phyloP scores from a whole-genome alignment of 2,797 vertebrate species.

The Parambassis ranga region DNA sequence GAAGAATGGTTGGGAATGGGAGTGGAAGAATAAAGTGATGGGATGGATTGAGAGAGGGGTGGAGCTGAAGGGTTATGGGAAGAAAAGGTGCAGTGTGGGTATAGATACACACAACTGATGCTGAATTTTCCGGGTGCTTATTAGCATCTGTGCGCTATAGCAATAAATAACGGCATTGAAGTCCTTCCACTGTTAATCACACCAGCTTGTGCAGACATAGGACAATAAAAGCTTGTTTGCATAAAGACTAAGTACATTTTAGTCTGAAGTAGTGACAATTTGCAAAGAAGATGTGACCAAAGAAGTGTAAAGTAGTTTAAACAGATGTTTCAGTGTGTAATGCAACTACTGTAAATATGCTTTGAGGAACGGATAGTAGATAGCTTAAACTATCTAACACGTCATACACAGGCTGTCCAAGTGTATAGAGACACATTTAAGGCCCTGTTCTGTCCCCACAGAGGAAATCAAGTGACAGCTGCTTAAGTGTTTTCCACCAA shows the following conservation, averaged over 20 bases:
- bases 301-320: background rate
- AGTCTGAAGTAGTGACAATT: background rate
- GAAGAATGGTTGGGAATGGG: conserved; percentile 31
- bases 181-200: background rate
- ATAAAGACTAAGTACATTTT: background rate
- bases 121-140: background rate
- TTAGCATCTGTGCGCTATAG: background rate
- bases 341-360: background rate
- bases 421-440: background rate
- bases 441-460: background rate
- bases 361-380: background rate
- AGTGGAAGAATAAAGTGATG: conserved; percentile 51
- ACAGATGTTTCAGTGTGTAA: background rate
- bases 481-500: conserved; percentile 5
- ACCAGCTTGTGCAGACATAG: background rate
- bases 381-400: too few relatives aligned
- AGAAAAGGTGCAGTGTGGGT: conserved; percentile 6
- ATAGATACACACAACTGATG: background rate
- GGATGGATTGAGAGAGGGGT: conserved; percentile 32
- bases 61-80: conserved; percentile 20
- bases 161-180: background rate
- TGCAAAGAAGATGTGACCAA: background rate
- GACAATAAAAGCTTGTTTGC: too few relatives aligned
- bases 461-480: background rate
- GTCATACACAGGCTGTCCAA: background rate